Percentiles rank a stretch among this genome's conserved stretches.
phyloP scores from a whole-genome alignment of 2,113 vertebrate species.

The Equus przewalskii region DNA sequence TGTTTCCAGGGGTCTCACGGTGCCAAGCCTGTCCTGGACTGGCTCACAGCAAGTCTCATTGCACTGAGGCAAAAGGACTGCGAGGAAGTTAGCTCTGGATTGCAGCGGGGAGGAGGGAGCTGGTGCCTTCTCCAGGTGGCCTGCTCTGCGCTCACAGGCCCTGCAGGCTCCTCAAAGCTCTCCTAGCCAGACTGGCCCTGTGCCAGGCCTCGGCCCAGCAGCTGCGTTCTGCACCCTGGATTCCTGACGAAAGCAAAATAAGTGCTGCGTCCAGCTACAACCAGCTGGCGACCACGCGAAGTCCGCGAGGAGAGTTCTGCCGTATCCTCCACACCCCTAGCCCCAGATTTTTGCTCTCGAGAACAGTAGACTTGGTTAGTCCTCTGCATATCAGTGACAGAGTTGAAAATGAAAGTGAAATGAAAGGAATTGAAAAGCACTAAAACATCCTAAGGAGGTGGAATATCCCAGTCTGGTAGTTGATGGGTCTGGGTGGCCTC shows the following conservation, averaged over 20 bases:
- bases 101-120: too few species aligned
- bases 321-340: background rate
- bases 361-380: background rate
- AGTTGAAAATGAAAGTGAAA: background rate
- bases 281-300: background rate
- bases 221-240: background rate
- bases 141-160: background rate
- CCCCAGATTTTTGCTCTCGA: background rate
- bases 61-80: background rate
- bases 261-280: background rate
- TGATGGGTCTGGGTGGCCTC: background rate
- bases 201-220: background rate
- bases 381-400: background rate
- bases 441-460: background rate
- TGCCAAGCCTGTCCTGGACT: background rate
- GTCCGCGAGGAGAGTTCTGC: background rate
- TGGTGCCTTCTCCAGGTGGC: background rate
- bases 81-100: background rate
- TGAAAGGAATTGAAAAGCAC: background rate
- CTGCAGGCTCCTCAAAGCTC: background rate
- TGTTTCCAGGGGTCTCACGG: background rate
- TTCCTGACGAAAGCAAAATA: slow-evolving; percentile 44
- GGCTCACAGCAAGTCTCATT: background rate
- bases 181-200: background rate
- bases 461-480: background rate